phyloP scores from a whole-genome alignment of 2,888 invertebrate genomes.

The Ommatoiulus sabulosus region DNA sequence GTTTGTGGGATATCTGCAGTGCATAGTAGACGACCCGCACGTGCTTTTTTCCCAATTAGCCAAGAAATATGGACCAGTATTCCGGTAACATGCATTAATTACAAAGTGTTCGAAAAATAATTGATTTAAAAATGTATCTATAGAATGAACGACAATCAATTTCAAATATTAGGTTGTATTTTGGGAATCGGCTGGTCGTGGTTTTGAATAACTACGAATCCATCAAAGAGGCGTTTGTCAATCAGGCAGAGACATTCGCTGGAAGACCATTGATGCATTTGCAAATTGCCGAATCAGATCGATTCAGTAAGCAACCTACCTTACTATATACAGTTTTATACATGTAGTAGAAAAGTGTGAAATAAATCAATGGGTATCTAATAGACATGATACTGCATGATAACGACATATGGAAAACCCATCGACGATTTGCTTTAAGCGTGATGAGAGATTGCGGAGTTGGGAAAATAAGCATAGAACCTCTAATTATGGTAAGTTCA shows the following conservation, averaged over 20 bases:
- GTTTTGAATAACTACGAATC: conserved; percentile 37
- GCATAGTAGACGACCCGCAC: background rate
- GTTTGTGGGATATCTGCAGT: background rate
- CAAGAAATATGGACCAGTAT: background rate
- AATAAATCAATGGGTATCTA: background rate
- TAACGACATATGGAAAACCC: conserved; percentile 46
- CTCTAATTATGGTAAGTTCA: conserved; percentile 18
- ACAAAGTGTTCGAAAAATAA: background rate
- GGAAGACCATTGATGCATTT: conserved; percentile 3
- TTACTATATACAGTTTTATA: background rate
- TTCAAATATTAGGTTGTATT: background rate
- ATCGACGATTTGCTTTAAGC: background rate
- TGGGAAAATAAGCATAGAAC: conserved; percentile 46
- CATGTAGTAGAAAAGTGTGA: background rate
- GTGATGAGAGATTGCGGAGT: conserved; percentile 47
- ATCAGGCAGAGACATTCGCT: background rate
- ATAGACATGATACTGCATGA: background rate
- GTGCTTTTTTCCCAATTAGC: background rate
- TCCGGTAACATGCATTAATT: background rate
- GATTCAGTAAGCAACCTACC: too few relatives aligned
- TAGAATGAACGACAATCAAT: too few relatives aligned
- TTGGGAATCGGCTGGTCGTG: background rate
- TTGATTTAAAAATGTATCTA: too few relatives aligned
- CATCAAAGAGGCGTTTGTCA: conserved; percentile 42
- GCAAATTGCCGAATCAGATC: background rate